A percentile compares a stretch with the other conserved stretches of the same genome.
Evolutionary conservation across 2,797 vertebrate genomes (phyloP).

Genomic region (Scolopax rusticola): DNA sequence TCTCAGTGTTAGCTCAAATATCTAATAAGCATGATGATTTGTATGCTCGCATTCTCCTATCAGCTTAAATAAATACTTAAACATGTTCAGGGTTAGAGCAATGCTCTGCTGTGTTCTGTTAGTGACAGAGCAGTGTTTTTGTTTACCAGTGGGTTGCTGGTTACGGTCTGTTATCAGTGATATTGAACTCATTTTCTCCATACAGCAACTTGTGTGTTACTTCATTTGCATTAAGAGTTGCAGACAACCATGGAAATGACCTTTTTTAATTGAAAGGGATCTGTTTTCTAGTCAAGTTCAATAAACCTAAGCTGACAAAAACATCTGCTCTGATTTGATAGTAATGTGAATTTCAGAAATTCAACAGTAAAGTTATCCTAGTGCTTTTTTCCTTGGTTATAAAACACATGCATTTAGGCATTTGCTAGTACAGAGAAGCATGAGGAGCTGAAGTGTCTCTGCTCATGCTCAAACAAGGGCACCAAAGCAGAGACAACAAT

Average conservation of each 20-base stretch:
- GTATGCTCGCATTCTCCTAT: background rate
- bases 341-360: background rate
- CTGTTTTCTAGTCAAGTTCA: background rate
- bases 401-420: background rate
- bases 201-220: rapidly evolving
- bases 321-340: background rate
- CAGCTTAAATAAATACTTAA: background rate
- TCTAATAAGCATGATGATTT: background rate
- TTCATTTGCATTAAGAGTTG: background rate
- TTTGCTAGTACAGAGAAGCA: background rate
- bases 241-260: background rate
- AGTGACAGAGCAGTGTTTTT: background rate
- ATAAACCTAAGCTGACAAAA: background rate
- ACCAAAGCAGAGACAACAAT: background rate
- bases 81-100: background rate
- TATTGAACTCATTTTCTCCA: background rate
- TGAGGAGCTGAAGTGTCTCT: background rate
- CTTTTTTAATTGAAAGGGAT: background rate
- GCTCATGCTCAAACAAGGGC: background rate
- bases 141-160: background rate
- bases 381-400: background rate
- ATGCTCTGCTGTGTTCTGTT: background rate
- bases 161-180: background rate
- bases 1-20: background rate
- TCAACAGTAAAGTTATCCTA: background rate